These are phyloP conservation scores for Pandemis heparana DNA, from an alignment of 2,888 invertebrate genomes.

Conservation along the genomic window DNA sequence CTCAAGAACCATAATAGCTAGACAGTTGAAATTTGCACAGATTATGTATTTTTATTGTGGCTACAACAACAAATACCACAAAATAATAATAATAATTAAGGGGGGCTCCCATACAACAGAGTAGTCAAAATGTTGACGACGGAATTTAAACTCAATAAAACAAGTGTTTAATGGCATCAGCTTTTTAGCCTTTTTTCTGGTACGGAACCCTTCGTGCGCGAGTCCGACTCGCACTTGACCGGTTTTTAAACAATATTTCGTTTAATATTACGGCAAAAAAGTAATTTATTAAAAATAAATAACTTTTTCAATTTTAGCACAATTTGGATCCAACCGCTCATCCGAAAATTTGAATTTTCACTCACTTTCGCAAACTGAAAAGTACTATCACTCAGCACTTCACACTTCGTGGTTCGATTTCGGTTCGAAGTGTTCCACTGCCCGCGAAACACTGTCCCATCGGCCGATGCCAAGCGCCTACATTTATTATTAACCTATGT, in stretches of 20 bases:
- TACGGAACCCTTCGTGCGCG: too few relatives aligned
- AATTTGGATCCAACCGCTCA: not conserved
- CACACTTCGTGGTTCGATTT: slow-evolving; percentile 46
- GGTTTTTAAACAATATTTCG: not conserved
- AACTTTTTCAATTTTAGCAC: not conserved
- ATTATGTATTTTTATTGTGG: too few relatives aligned
- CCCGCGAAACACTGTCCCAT: slow-evolving; percentile 67
- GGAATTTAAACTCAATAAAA: too few relatives aligned
- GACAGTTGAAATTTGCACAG: too few relatives aligned
- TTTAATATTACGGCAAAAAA: not conserved
- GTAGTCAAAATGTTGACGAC: too few relatives aligned
- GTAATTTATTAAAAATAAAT: not conserved
- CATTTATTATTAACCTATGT: slow-evolving; percentile 76
- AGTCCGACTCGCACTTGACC: too few relatives aligned
- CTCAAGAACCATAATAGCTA: too few relatives aligned
- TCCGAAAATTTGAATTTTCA: not conserved
- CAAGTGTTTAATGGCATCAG: too few relatives aligned
- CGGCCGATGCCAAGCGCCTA: slow-evolving; percentile 71
- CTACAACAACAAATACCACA: too few relatives aligned
- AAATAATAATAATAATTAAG: too few relatives aligned
- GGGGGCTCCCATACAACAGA: too few relatives aligned
- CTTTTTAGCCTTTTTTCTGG: too few relatives aligned
- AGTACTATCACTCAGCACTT: slow-evolving; percentile 1
- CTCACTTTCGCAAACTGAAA: not conserved
- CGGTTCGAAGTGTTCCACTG: slow-evolving; percentile 56